Evolutionary conservation across 23 tunicate genomes (phyloP), one percentile per base, ranked within the genome.

Genomic region (Diplosoma virens): DNA sequence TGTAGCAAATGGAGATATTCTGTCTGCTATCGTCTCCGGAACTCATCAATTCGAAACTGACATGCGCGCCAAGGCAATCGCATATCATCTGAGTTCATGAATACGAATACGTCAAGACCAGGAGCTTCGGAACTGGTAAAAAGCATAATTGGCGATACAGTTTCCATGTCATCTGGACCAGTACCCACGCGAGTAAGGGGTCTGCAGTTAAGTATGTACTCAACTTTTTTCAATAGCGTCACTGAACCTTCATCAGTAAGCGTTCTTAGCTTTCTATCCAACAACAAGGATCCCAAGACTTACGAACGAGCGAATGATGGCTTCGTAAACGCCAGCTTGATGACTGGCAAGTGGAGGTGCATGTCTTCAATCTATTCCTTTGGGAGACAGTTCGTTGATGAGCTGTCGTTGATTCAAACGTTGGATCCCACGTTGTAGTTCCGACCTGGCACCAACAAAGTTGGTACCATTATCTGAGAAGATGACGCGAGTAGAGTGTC

Each of bases 331-430:
- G 27, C 74, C 74, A 34, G 52, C 74, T 25, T 67, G 74, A 23
- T 67, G 74, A 67, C 74, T 67, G 2, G 74, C 74, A 25, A 35
- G 20, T 34, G 74, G 74, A n/a, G 74, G 52, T n/a, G 50, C 27
- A 67, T 35, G 52, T 9, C 29, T 35, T 26, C 50, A 67, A 3
- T 36, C 14, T 17, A 37, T 67, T 9, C 74, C 74, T 2, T 36
- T n/a, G 3, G 50, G 74, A 36, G 52, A 17, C 27, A 67, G 52
- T 27, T 67, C 52, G 52, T 67, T 26, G 74, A 16, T 16, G 7
- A 67, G 18, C 3, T 35, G 25, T 16, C 30, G 25, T 3, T 36
- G 50, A 35, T 36, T 67, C 74, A 35, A 29, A 2, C 74, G 74
- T 25, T 67, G 52, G 2, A 67, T 26, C 3, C 74, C 74, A 7